phyloP scores from a whole-genome alignment of 2,797 vertebrate species.

The Enteromius trimaculatus region DNA sequence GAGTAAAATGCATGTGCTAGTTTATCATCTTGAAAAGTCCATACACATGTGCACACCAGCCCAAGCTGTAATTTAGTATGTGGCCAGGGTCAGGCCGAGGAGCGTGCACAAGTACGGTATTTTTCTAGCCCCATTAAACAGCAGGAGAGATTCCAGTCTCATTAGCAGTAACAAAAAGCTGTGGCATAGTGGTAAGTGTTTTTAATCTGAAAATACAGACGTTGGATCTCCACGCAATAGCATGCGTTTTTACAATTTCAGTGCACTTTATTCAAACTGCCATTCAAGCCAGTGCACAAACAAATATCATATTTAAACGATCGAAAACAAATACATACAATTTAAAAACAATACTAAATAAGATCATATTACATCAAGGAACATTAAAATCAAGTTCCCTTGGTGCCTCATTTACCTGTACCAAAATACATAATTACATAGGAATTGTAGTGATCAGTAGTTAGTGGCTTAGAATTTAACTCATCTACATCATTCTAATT shows the following conservation, averaged over 20 bases:
- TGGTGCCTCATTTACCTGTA: slow-evolving; percentile 55
- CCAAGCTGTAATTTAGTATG: slow-evolving; percentile 44
- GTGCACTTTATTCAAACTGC: not conserved
- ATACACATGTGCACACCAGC: slow-evolving; percentile 11
- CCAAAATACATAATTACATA: slow-evolving; percentile 64
- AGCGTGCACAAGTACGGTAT: slow-evolving; percentile 38
- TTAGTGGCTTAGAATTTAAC: slow-evolving; percentile 69
- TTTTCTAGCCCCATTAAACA: slow-evolving; percentile 54
- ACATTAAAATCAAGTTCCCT: slow-evolving; percentile 44
- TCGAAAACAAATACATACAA: not conserved
- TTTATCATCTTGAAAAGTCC: slow-evolving; percentile 19
- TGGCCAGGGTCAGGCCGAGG: slow-evolving; percentile 37
- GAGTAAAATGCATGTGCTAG: not conserved
- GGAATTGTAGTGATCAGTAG: slow-evolving; percentile 60
- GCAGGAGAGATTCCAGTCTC: slow-evolving; percentile 43
- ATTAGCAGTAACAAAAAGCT: slow-evolving; percentile 50
- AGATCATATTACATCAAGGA: slow-evolving; percentile 64
- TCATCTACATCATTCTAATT: slow-evolving; percentile 81
- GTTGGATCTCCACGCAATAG: not conserved
- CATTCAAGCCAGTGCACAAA: not conserved
- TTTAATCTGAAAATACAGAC: slow-evolving; percentile 28
- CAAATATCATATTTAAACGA: not conserved
- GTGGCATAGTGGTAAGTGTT: slow-evolving; percentile 25
- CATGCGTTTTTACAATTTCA: not conserved
- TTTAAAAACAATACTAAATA: slow-evolving; percentile 48